phyloP scores from a whole-genome alignment of 2,888 invertebrate genomes.

The Diaphora mendica region DNA sequence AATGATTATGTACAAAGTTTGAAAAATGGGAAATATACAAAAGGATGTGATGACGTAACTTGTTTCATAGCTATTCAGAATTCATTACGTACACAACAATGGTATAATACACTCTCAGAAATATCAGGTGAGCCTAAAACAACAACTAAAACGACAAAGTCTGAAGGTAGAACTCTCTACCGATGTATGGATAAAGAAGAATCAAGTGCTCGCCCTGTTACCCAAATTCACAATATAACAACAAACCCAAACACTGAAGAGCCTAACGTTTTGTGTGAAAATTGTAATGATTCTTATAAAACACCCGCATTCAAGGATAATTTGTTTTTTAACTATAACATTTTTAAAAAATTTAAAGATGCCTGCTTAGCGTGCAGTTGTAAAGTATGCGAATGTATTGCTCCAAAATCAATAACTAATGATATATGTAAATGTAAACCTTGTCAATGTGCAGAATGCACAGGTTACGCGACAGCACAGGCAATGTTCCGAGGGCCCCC shows the following conservation, averaged over 20 bases:
- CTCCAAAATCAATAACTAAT: constrained; percentile 41
- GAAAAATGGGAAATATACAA: constrained; percentile 1
- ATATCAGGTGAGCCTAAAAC: background rate
- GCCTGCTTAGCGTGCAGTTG: constrained; percentile 75
- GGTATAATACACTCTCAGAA: constrained; percentile 1
- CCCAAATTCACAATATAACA: constrained; percentile 10
- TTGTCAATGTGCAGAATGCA: constrained; percentile 61
- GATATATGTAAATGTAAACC: constrained; percentile 60
- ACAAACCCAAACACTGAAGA: background rate
- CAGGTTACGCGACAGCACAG: constrained; percentile 24
- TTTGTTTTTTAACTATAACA: constrained; percentile 52
- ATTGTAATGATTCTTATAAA: constrained; percentile 1
- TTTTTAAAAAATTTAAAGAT: constrained; percentile 68
- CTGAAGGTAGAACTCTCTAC: background rate
- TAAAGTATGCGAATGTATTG: constrained; percentile 74
- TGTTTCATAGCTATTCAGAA: background rate
- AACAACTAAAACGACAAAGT: background rate
- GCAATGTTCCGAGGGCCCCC: background rate
- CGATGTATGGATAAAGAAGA: constrained; percentile 3
- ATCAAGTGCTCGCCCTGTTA: background rate
- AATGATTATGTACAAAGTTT: constrained; percentile 15
- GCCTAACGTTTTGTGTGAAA: background rate
- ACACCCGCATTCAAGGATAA: background rate
- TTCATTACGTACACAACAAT: background rate
- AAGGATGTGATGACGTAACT: background rate